Evolutionary conservation across 1,140 invertebrate genomes (phyloP).

Genomic region (Dreissena rostriformis): DNA sequence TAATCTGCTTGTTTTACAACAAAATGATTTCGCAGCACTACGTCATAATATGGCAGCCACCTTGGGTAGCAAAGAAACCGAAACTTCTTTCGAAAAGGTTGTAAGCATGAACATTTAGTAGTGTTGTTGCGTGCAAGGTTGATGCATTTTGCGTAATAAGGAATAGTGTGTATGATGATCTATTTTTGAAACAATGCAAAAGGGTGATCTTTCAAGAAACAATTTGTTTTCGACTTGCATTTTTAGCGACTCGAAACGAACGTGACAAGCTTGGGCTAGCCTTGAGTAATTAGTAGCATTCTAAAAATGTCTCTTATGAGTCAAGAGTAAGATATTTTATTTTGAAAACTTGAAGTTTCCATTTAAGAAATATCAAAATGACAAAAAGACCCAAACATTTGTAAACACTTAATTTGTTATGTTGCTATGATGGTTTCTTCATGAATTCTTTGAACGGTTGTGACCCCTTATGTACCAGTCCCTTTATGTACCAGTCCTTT

Average conservation of each 20-base stretch:
- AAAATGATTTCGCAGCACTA: too few relatives aligned
- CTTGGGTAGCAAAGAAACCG: constrained; percentile 41
- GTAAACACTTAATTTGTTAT: neutral
- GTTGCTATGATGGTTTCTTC: neutral
- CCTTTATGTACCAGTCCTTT: too few relatives aligned
- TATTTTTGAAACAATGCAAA: neutral
- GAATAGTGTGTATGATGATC: neutral
- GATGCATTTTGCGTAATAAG: neutral
- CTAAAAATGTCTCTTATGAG: neutral
- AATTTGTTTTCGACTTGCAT: neutral
- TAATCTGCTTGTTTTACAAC: too few relatives aligned
- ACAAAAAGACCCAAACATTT: neutral
- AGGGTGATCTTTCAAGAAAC: neutral
- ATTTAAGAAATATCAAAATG: neutral
- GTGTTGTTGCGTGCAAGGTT: neutral
- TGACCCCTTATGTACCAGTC: too few relatives aligned
- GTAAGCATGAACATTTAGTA: neutral
- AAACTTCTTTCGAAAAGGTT: constrained; percentile 26
- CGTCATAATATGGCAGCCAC: constrained; percentile 65
- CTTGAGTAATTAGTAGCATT: constrained; percentile 24
- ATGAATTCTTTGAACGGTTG: too few relatives aligned
- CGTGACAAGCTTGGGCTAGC: constrained; percentile 45
- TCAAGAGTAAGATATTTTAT: neutral
- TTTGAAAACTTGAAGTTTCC: too few relatives aligned
- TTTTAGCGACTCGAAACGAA: constrained; percentile 9